Evolutionary conservation across 2,888 invertebrate genomes (phyloP).

Genomic region (Dione vanillae): DNA sequence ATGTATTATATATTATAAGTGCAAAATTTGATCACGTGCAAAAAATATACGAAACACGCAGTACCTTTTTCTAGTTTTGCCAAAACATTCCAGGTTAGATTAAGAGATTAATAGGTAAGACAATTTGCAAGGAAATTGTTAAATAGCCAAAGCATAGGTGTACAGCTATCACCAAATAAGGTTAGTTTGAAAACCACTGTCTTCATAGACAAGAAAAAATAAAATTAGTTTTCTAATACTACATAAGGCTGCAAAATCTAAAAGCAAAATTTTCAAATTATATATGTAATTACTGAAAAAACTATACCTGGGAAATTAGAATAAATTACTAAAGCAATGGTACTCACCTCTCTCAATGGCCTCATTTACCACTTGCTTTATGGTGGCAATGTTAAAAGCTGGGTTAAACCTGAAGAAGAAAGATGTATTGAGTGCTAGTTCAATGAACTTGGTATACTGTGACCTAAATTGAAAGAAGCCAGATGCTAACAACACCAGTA

Average conservation of each 20-base stretch:
- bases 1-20: too few species aligned
- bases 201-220: too few species aligned
- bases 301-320: slow-evolving; percentile 43
- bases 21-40: not conserved
- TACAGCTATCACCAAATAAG: slow-evolving; percentile 4
- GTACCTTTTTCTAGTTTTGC: slow-evolving; percentile 7
- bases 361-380: slow-evolving; percentile 97
- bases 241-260: slow-evolving; percentile 1
- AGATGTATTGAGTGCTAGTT: slow-evolving; percentile 21
- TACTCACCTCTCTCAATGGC: slow-evolving; percentile 95
- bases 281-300: not conserved
- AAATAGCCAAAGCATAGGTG: slow-evolving; percentile 2
- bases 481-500: not conserved
- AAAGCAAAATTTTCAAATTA: not conserved
- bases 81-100: slow-evolving; percentile 19
- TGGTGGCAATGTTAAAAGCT: slow-evolving; percentile 96
- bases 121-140: not conserved
- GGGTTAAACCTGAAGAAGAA: slow-evolving; percentile 92
- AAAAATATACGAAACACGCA: not conserved
- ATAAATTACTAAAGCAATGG: slow-evolving; percentile 15
- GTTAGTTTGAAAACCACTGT: not conserved
- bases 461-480: not conserved
- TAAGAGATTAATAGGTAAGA: slow-evolving; percentile 4
- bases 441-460: slow-evolving; percentile 8
- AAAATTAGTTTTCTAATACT: not conserved